Evolutionary conservation across 1,140 invertebrate genomes (phyloP).

Genomic region (Zaprionus africanus): DNA sequence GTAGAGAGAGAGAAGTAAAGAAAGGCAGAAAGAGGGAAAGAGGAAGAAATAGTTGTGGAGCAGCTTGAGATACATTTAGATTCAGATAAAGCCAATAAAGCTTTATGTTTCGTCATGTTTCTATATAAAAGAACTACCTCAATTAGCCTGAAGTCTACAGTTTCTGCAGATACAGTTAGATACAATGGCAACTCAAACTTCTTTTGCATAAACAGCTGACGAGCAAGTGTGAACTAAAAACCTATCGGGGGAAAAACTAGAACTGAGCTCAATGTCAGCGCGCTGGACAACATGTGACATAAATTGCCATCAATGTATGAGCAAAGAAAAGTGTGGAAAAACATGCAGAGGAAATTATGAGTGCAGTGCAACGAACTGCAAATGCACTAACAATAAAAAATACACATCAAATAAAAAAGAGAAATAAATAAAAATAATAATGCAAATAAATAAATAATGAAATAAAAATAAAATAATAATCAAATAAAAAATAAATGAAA

Average conservation of each 20-base stretch:
- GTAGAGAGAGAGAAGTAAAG: background rate
- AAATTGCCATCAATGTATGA: conserved; percentile 52
- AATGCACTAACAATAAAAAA: background rate
- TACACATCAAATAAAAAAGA: no score
- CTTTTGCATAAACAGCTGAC: background rate
- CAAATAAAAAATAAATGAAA: no score
- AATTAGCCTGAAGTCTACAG: background rate
- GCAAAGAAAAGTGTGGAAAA: conserved; percentile 3
- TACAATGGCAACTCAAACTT: background rate
- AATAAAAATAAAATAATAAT: no score
- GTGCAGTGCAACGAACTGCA: background rate
- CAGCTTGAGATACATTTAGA: no score
- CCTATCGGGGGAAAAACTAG: background rate
- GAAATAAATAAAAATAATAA: no score
- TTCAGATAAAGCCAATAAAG: no score
- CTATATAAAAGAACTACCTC: background rate
- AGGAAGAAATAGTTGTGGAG: no score
- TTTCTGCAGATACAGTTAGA: background rate
- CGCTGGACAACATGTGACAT: conserved; percentile 33
- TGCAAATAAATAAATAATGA: background rate
- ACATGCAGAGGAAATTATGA: background rate
- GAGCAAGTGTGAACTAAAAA: background rate
- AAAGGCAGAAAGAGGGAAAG: background rate
- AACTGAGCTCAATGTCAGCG: background rate
- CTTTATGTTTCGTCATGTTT: no score